Conservation (phyloP, 1,140 invertebrate species). For the Papilio machaon region DNA sequence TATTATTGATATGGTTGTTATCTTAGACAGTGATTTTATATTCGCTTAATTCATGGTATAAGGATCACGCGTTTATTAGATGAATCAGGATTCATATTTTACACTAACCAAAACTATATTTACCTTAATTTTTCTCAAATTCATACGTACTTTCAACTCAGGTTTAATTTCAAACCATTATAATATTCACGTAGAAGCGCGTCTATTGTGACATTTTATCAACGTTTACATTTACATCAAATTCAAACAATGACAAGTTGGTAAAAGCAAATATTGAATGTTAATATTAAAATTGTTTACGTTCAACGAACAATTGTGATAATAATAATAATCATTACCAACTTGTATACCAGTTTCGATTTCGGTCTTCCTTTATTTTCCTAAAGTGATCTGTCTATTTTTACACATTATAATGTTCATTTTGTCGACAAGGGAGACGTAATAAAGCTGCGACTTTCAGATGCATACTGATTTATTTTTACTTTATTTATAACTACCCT, state of each 20-base stretch:
- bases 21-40: background rate
- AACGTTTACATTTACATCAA: background rate
- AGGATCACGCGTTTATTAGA: background rate
- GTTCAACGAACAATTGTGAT: background rate
- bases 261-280: background rate
- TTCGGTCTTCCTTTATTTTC: background rate
- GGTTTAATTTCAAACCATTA: too few species aligned
- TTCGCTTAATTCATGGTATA: background rate
- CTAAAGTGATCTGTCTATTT: background rate
- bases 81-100: background rate
- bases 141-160: too few species aligned
- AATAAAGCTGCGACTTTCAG: too few species aligned
- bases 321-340: background rate
- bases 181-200: background rate
- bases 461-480: too few species aligned
- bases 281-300: conserved; percentile 7
- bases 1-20: background rate
- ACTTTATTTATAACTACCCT: too few species aligned
- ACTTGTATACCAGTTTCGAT: background rate
- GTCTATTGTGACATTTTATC: background rate
- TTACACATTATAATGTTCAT: too few species aligned
- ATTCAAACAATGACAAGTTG: conserved; percentile 5
- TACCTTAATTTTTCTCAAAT: too few species aligned
- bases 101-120: background rate
- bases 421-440: too few species aligned